Evolutionary conservation across 2,888 invertebrate species (phyloP), one percentile per base, ranked within the genome.

Genomic region (Drosophila ustulata): DNA sequence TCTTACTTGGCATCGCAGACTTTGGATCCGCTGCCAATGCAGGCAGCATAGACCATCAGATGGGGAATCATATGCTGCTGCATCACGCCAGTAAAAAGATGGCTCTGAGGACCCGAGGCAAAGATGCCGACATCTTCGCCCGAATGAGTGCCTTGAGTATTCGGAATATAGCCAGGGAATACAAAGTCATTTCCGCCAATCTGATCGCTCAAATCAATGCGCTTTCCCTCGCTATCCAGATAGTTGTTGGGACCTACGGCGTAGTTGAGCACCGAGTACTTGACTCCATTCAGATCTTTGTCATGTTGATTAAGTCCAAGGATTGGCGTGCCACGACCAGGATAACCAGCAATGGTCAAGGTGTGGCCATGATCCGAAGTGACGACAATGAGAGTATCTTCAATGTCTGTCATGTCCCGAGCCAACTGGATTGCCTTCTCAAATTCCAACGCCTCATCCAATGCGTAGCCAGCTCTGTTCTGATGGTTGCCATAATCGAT

Each of bases 301-400:
- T 89, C 89, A n/a, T 83, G 64, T n/a, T 80, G 69, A 23, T 83
- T 83, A 50, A 93, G 82, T 56, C 94, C 93, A 8, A 95, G 90
- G 57, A 95, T 94, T 50, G 93, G 89, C 9, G 91, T 92, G 7
- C 94, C 95, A 52, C 92, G 85, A 0, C 79, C 93, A 0, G 96
- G 95, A 85, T 97, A 97, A 0, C 97, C 97, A 32, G 95, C 94
- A 41, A 96, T 94, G 0, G 95, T 94, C 94, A 97, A 94, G 0
- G 96, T 95, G 78, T 96, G 96, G 0, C 96, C 94, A 88, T 97
- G 96, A 90, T 97, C 96, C 0, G 96, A 93, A 0, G 95, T 96
- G 3, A 96, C 96, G 0, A 97, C 94, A 30, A 97, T 95, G 2
- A 98, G 91, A 0, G 97, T 97, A 37, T 97, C 96, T n/a, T 94